Evolutionary conservation across 1,140 invertebrate species (phyloP).

Genomic region (Lerema accius): DNA sequence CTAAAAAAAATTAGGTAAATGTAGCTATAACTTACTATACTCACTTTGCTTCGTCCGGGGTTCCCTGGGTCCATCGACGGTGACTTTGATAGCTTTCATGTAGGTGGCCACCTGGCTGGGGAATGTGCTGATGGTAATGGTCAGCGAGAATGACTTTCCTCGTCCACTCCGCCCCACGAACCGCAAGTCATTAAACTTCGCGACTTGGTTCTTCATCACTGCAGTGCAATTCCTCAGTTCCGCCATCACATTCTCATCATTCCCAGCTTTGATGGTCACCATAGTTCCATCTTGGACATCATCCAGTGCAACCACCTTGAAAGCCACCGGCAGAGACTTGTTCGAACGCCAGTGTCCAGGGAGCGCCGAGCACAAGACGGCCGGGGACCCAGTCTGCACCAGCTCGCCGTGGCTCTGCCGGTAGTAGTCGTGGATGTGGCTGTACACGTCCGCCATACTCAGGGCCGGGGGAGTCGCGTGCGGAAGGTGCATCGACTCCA

Average conservation of each 20-base stretch:
- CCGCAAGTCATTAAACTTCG: slow-evolving; percentile 98
- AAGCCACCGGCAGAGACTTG: slow-evolving; percentile 96
- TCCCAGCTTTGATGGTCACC: slow-evolving; percentile 96
- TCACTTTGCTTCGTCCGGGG: slow-evolving; percentile 98
- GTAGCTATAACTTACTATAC: slow-evolving; percentile 73
- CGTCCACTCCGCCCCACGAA: slow-evolving; percentile 97
- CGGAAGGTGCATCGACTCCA: slow-evolving; percentile 82
- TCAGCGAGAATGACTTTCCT: slow-evolving; percentile 97
- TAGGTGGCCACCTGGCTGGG: slow-evolving; percentile 97
- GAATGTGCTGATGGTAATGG: slow-evolving; percentile 95
- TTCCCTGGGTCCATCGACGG: slow-evolving; percentile 98
- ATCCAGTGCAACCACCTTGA: slow-evolving; percentile 95
- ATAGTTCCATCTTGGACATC: slow-evolving; percentile 96
- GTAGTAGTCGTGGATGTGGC: slow-evolving; percentile 89
- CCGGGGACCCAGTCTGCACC: slow-evolving; percentile 94
- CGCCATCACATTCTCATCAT: slow-evolving; percentile 98
- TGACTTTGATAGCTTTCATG: slow-evolving; percentile 99
- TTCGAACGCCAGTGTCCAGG: slow-evolving; percentile 98
- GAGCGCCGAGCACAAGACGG: slow-evolving; percentile 94
- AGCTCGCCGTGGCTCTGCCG: slow-evolving; percentile 94
- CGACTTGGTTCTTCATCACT: slow-evolving; percentile 97
- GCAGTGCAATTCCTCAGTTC: slow-evolving; percentile 96
- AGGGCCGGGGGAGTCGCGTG: slow-evolving; percentile 78
- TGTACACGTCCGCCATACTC: slow-evolving; percentile 87
- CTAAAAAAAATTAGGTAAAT: background rate